Base-by-base conservation (phyloP, 2,797 vertebrate genomes). In the Bucorvus abyssinicus region DNA sequence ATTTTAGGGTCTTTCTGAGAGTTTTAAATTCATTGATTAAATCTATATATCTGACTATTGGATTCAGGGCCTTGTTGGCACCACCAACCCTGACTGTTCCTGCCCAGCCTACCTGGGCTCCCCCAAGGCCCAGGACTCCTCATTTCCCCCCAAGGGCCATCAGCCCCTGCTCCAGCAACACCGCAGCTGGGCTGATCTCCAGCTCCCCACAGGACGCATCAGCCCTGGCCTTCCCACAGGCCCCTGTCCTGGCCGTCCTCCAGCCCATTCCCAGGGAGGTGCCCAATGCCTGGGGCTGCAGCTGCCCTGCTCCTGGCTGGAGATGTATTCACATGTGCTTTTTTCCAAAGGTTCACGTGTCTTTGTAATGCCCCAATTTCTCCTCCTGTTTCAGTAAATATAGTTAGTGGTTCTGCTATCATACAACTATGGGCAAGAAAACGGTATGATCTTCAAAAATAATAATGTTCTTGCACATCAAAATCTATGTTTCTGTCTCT, bases 361-460 rank as follows among this genome's bases (percentile, higher is more conserved):
- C 20, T 60, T 63, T 70, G 16, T 44, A 80, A 70, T 6, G 14
- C 3, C 19, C 5, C 32, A 64, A n/a, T 77, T 92, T 91, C 73
- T 80, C 22, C 10, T 87, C 87, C 55, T 64, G 40, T 89, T 91
- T 85, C 79, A 77, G 30, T 68, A 91, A 61, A 34, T 81, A 64
- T 20, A 60, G 45, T 34, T 80, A 59, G 34, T 56, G 6, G 36
- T 45, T 81, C 73, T 91, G 42, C 30, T 78, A 49, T 61, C 49
- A 64, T 34, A 64, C 8, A 70, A 34, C 20, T 30, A 47, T 0
- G 4, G 38, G 11, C 3, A 1, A 83, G 56, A 89, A 91, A 84
- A 93, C 55, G 92, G 16, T 36, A 49, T 34, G 14, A 50, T 90
- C 84, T 94, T 93, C 3, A 82, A 94, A 87, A 94, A 84, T 49